A percentile compares a stretch with the other conserved stretches of the same genome.
These are phyloP conservation scores for Anticlea derivata DNA, from an alignment of 2,888 invertebrate genomes.

Conservation along the genomic window DNA sequence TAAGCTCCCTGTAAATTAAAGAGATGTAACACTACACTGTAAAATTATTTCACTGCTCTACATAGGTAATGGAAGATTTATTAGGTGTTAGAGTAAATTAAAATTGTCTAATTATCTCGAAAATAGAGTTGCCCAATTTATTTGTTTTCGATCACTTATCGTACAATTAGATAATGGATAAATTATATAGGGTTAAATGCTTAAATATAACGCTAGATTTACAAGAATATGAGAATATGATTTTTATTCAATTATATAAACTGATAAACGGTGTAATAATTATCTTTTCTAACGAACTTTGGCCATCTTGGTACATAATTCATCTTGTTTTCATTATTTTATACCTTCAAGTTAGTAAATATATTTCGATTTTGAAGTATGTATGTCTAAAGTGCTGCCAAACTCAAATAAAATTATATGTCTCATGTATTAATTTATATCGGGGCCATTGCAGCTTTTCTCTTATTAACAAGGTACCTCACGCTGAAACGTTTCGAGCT, in stretches of 20 bases:
- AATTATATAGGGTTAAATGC: constrained; percentile 24
- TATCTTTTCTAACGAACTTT: constrained; percentile 19
- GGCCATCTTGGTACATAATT: constrained; percentile 2
- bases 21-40: too few species aligned
- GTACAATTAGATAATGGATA: constrained; percentile 22
- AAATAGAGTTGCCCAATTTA: constrained; percentile 13
- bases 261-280: constrained; percentile 13
- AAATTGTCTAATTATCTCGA: too few species aligned
- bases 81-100: background rate
- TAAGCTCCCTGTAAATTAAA: too few species aligned
- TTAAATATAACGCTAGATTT: constrained; percentile 28
- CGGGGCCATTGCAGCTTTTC: constrained; percentile 18
- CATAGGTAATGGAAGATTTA: too few species aligned
- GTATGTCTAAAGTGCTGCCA: constrained; percentile 28
- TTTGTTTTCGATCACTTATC: constrained; percentile 18
- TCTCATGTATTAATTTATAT: constrained; percentile 16
- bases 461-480: constrained; percentile 14
- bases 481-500: constrained; percentile 16
- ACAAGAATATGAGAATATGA: constrained; percentile 25
- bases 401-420: constrained; percentile 13
- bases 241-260: constrained; percentile 20
- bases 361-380: constrained; percentile 10
- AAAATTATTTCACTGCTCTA: too few species aligned
- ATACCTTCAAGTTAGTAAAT: background rate
- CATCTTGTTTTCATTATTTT: constrained; percentile 5